phyloP scores from a whole-genome alignment of 2,797 vertebrate species.

The Labeo calbasu region DNA sequence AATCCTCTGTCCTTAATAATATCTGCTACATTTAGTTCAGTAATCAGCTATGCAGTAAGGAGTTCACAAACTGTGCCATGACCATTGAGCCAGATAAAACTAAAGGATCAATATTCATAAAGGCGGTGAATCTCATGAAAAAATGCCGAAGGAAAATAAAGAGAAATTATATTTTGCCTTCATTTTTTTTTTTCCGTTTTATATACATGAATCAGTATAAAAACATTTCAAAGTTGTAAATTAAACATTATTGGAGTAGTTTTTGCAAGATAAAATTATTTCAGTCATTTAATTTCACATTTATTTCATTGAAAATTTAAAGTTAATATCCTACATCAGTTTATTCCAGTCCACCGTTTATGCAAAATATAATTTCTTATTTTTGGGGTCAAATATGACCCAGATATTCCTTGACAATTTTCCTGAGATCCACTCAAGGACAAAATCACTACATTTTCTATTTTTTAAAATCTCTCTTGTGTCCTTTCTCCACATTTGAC shows the following conservation, averaged over 20 bases:
- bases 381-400: background rate
- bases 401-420: background rate
- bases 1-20: background rate
- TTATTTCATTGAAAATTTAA: background rate
- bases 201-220: background rate
- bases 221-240: background rate
- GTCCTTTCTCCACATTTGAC: constrained; percentile 2
- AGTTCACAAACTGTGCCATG: constrained; percentile 44
- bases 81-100: constrained; percentile 14
- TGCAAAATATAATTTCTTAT: constrained; percentile 14
- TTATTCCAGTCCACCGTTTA: background rate
- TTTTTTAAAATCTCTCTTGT: constrained; percentile 6
- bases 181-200: background rate
- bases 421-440: constrained; percentile 3
- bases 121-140: background rate
- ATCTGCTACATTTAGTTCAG: background rate
- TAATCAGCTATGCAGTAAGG: constrained; percentile 31
- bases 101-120: constrained; percentile 13
- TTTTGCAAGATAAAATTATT: background rate
- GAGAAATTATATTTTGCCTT: background rate
- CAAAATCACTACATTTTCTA: constrained; percentile 18
- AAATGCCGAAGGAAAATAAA: background rate
- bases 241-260: background rate
- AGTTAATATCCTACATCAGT: background rate
- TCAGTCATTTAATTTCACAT: background rate